Percentiles rank a stretch among this genome's conserved stretches.
Conservation (phyloP, 2,888 invertebrate genomes). For the Cremastinae sp. region DNA sequence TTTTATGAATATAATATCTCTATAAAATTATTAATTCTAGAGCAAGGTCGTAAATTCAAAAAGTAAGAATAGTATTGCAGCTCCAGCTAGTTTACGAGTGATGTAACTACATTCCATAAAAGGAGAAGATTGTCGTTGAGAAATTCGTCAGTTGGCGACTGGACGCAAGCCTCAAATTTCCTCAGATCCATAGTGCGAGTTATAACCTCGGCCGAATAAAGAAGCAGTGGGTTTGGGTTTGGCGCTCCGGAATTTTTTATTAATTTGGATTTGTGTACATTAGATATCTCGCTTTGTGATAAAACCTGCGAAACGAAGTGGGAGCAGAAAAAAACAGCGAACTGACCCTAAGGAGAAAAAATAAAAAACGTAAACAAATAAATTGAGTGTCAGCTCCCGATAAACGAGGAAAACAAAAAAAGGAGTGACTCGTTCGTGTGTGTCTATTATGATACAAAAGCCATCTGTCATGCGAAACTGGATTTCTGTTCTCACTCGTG, state of each 20-base stretch:
- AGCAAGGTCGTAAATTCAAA: no score
- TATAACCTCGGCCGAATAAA: constrained; percentile 51
- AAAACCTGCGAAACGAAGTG: constrained; percentile 7
- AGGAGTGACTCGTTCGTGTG: constrained; percentile 34
- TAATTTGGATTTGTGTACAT: constrained; percentile 28
- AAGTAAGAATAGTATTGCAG: no score
- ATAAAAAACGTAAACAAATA: constrained; percentile 45
- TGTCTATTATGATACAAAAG: constrained; percentile 42
- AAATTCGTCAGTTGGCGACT: no score
- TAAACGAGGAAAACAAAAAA: constrained; percentile 22
- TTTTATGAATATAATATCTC: no score
- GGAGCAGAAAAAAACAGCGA: constrained; percentile 1
- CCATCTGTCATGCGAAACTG: constrained; percentile 55
- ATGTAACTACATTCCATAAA: no score
- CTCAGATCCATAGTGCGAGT: constrained; percentile 51
- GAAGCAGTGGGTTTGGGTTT: constrained; percentile 15
- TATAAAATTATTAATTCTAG: no score
- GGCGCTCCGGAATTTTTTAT: constrained; percentile 42
- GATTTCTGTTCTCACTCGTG: constrained; percentile 28
- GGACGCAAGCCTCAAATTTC: constrained; percentile 10
- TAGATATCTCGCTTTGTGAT: constrained; percentile 15
- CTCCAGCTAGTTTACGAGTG: no score
- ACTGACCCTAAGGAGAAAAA: constrained; percentile 18
- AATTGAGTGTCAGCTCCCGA: constrained; percentile 27
- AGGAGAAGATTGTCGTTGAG: no score